phyloP scores from a whole-genome alignment of 2,797 vertebrate species.

The Peromyscus nudipes region DNA sequence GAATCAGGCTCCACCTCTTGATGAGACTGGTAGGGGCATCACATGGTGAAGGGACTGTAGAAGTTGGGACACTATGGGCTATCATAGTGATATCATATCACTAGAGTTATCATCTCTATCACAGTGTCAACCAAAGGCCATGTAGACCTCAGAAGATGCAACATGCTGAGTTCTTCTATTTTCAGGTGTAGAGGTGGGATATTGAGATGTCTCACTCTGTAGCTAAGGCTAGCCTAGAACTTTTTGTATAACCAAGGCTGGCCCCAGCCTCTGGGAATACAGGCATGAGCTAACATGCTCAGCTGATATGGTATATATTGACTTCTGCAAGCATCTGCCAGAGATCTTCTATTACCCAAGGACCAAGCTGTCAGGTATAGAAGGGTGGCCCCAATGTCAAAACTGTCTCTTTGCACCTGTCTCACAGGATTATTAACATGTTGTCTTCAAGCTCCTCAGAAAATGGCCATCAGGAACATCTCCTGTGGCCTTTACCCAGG shows the following conservation, averaged over 20 bases:
- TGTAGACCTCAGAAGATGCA: neutral
- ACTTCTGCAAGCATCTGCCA: neutral
- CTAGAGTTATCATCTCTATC: neutral
- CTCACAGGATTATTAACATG: neutral
- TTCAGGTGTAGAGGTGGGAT: neutral
- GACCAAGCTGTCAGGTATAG: neutral
- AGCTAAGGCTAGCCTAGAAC: neutral
- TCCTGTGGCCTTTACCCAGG: neutral
- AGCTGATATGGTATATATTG: neutral
- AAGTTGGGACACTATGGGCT: neutral
- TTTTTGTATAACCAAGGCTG: neutral
- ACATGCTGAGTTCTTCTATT: neutral
- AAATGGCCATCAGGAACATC: neutral
- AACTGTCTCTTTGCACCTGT: neutral
- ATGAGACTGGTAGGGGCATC: neutral
- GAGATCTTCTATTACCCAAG: neutral
- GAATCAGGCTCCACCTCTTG: neutral
- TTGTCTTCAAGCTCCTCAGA: neutral
- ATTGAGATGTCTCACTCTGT: neutral
- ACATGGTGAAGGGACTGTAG: fast-evolving
- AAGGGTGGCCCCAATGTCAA: neutral
- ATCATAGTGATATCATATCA: too few species aligned
- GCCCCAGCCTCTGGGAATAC: neutral
- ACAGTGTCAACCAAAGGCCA: neutral
- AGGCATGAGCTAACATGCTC: neutral